phyloP scores from a whole-genome alignment of 2,888 invertebrate species.

The Caenorhabditis sp. region DNA sequence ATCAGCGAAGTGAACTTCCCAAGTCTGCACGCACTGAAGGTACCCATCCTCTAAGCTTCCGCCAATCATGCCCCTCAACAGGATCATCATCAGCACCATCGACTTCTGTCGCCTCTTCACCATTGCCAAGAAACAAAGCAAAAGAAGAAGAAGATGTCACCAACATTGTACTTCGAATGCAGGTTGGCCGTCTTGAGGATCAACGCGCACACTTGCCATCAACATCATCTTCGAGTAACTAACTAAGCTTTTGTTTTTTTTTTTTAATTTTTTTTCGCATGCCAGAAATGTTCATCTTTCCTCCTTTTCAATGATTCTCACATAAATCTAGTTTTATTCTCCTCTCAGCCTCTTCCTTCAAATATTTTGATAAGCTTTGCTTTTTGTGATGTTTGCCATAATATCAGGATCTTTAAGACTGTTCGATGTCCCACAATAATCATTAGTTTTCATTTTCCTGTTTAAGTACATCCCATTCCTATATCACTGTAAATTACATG shows the following conservation, averaged over 20 bases:
- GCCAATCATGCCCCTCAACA: constrained; percentile 4
- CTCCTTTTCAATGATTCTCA: constrained; percentile 1
- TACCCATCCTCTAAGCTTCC: not conserved
- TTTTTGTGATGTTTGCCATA: not conserved
- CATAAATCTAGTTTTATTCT: not conserved
- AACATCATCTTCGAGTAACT: not conserved
- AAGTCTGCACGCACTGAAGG: constrained; percentile 15
- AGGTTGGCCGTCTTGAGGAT: constrained; percentile 59
- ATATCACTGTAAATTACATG: not conserved
- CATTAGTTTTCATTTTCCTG: no score
- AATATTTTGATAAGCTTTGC: constrained; percentile 1
- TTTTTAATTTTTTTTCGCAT: not conserved
- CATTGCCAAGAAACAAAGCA: not conserved
- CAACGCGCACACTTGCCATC: constrained; percentile 57
- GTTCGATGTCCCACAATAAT: no score
- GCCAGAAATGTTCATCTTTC: constrained; percentile 2
- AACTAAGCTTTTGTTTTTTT: not conserved
- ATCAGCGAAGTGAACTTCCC: constrained; percentile 63
- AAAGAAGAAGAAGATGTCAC: constrained; percentile 58
- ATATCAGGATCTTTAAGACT: not conserved
- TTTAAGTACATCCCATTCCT: not conserved
- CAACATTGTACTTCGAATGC: constrained; percentile 60
- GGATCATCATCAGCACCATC: constrained; percentile 2
- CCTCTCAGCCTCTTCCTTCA: not conserved
- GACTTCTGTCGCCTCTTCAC: not conserved